Percentiles rank a stretch among this genome's conserved stretches.
phyloP scores from a whole-genome alignment of 2,113 vertebrate species.

The Crypturellus undulatus region DNA sequence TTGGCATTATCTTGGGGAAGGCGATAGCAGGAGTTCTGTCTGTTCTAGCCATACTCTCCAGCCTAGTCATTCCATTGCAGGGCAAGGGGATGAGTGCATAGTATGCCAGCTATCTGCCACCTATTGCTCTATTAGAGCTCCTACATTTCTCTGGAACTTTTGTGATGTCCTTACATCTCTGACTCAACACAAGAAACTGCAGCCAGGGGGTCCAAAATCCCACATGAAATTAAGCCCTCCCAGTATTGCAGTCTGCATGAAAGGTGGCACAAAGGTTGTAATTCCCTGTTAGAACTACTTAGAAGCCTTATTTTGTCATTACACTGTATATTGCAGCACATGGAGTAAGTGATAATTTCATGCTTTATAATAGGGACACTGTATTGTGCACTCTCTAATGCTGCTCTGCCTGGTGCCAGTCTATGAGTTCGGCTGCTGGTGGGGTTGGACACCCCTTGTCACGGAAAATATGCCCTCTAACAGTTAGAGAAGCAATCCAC shows the following conservation, averaged over 20 bases:
- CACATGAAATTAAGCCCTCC: not conserved
- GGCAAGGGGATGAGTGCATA: not conserved
- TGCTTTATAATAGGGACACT: not conserved
- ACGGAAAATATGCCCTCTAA: not conserved
- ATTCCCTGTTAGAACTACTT: not conserved
- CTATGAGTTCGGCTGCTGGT: not conserved
- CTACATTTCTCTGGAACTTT: not conserved
- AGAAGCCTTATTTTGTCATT: not conserved
- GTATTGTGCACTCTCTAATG: not conserved
- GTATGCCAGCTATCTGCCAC: not conserved
- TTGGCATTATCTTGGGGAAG: not conserved
- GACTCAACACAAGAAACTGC: not conserved
- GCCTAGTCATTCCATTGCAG: not conserved
- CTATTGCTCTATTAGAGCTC: not conserved
- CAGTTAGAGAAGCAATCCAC: not conserved
- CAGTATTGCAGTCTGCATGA: not conserved
- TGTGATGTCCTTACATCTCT: not conserved
- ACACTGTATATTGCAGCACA: rapidly evolving
- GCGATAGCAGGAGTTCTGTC: not conserved
- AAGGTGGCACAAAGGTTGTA: not conserved
- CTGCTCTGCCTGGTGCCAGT: not conserved
- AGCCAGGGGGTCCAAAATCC: not conserved
- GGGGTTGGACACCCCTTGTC: not conserved
- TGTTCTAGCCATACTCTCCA: not conserved
- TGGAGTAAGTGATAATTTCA: not conserved